Evolutionary conservation across 2,888 invertebrate genomes (phyloP).

Genomic region (Lasius fuliginosus): DNA sequence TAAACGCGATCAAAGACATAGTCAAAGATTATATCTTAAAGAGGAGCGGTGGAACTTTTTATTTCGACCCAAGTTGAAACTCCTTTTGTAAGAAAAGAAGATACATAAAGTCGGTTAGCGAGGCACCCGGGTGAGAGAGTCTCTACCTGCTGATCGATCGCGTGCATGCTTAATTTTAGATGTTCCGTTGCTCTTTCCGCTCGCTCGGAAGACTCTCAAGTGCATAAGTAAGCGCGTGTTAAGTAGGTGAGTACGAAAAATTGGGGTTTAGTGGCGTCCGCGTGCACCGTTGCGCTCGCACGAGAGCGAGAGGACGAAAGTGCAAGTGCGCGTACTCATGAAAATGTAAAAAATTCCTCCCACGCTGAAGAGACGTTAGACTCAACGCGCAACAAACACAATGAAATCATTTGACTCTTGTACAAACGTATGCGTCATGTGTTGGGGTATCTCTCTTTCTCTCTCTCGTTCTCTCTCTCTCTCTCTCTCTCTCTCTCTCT

Average conservation of each 20-base stretch:
- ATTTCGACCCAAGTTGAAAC: slow-evolving; percentile 21
- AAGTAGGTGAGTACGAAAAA: slow-evolving; percentile 68
- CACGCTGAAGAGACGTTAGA: not conserved
- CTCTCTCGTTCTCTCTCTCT: not conserved
- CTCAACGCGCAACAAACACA: not conserved
- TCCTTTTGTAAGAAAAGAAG: slow-evolving; percentile 48
- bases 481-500: not conserved
- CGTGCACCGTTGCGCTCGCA: slow-evolving; percentile 30
- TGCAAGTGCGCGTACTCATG: slow-evolving; percentile 22
- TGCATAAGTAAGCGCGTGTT: slow-evolving; percentile 62
- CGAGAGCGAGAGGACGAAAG: slow-evolving; percentile 34
- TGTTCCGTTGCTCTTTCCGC: slow-evolving; percentile 44
- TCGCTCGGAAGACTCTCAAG: slow-evolving; percentile 58
- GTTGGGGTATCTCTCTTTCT: not conserved
- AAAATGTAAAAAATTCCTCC: not conserved
- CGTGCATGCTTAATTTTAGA: slow-evolving; percentile 72
- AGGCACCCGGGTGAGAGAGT: slow-evolving; percentile 62
- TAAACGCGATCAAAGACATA: not conserved
- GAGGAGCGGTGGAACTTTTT: slow-evolving; percentile 27
- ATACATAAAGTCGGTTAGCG: slow-evolving; percentile 37
- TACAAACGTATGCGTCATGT: not conserved
- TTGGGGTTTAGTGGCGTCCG: slow-evolving; percentile 39
- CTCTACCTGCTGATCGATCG: slow-evolving; percentile 68
- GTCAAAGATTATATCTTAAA: not conserved
- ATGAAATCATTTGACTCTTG: not conserved